These are phyloP conservation scores for Melanotaenia maccullochi DNA, from an alignment of 2,797 vertebrate species.

Conservation along the genomic window DNA sequence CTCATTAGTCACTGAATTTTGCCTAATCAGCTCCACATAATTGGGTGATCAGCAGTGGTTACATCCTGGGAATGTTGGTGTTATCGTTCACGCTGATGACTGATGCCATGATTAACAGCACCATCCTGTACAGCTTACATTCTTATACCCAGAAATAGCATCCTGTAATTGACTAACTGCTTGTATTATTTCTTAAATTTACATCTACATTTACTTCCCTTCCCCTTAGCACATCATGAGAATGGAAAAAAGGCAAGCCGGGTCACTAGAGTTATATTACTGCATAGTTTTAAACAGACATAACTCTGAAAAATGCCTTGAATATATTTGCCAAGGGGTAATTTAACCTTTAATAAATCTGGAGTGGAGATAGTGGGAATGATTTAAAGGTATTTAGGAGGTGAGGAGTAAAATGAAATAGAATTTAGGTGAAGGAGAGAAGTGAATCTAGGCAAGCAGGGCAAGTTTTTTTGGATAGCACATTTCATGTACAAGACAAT, in stretches of 20 bases:
- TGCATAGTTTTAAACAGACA: slow-evolving; percentile 11
- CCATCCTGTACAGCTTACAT: slow-evolving; percentile 22
- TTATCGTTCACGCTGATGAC: slow-evolving; percentile 63
- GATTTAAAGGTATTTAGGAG: not conserved
- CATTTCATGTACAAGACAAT: too few relatives aligned
- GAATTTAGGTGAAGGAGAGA: slow-evolving; percentile 4
- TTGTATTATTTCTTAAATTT: slow-evolving; percentile 25
- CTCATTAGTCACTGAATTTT: slow-evolving; percentile 51
- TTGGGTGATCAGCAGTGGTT: slow-evolving; percentile 53
- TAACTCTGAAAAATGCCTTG: slow-evolving; percentile 18
- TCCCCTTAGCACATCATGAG: slow-evolving; percentile 16
- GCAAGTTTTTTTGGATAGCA: too few relatives aligned
- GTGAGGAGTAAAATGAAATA: not conserved
- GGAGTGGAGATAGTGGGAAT: too few relatives aligned
- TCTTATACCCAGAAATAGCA: slow-evolving; percentile 47
- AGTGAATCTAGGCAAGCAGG: not conserved
- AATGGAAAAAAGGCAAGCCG: slow-evolving; percentile 21
- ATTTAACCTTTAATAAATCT: not conserved
- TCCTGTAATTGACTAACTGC: slow-evolving; percentile 23
- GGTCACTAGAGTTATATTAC: slow-evolving; percentile 40
- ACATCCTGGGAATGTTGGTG: slow-evolving; percentile 59
- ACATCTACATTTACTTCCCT: slow-evolving; percentile 22
- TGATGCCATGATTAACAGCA: slow-evolving; percentile 44
- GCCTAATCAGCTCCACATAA: slow-evolving; percentile 51
- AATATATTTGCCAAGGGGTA: not conserved